These are phyloP conservation scores for Ranitomeya imitator DNA, from an alignment of 2,113 vertebrate species.

Conservation along the genomic window DNA sequence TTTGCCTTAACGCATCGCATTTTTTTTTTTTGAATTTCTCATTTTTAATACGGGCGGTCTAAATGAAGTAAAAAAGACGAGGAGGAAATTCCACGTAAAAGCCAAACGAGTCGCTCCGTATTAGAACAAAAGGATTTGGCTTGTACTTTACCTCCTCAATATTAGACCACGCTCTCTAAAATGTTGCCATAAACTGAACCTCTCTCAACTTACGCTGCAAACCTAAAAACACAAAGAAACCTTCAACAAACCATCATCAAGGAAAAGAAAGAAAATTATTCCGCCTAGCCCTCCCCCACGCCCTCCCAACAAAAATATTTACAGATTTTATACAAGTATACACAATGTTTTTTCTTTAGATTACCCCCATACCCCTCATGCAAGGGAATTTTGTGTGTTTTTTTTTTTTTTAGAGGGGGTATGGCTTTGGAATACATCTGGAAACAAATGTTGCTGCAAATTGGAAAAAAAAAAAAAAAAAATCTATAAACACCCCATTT, in stretches of 20 bases:
- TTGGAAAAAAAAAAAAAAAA: slow-evolving; percentile 53
- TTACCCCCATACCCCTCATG: slow-evolving; percentile 50
- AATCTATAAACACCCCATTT: slow-evolving; percentile 68
- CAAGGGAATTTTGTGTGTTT: slow-evolving; percentile 64
- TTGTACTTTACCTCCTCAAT: neutral
- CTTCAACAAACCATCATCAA: slow-evolving; percentile 80
- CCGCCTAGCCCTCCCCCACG: slow-evolving; percentile 27
- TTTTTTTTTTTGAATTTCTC: neutral
- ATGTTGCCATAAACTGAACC: slow-evolving; percentile 83
- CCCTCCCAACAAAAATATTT: slow-evolving; percentile 72
- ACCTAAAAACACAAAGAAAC: slow-evolving; percentile 79
- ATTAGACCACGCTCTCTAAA: slow-evolving; percentile 58
- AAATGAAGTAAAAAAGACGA: neutral
- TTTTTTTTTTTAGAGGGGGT: slow-evolving; percentile 67
- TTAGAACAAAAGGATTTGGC: neutral
- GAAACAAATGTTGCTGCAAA: slow-evolving; percentile 70
- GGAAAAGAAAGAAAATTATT: slow-evolving; percentile 67
- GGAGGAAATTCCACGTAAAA: neutral
- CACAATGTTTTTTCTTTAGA: slow-evolving; percentile 74
- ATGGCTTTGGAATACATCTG: slow-evolving; percentile 73
- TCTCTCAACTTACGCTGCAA: slow-evolving; percentile 83
- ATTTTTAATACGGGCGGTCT: neutral
- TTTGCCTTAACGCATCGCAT: neutral
- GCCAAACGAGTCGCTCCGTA: neutral
- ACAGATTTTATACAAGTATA: slow-evolving; percentile 86